phyloP scores from a whole-genome alignment of 2,888 invertebrate genomes.

The Octonoba sinensis region DNA sequence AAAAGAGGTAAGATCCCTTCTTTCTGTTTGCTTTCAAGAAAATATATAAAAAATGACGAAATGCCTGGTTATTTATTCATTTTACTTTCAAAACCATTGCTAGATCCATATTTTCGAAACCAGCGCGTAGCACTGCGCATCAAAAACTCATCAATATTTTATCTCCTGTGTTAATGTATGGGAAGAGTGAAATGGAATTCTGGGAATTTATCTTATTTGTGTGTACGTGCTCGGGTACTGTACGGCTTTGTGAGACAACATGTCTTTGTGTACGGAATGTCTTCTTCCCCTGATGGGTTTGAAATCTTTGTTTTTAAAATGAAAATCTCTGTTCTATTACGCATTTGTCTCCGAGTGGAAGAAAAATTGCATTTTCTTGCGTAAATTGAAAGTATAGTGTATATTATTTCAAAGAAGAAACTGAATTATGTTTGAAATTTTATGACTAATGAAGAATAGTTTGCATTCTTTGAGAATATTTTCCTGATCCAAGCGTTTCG shows the following conservation, averaged over 20 bases:
- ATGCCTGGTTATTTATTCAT: constrained; percentile 45
- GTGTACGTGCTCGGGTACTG: not conserved
- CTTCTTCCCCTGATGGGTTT: constrained; percentile 27
- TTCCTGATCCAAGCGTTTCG: no score
- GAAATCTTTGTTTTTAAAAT: constrained; percentile 33
- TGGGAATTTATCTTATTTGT: constrained; percentile 31
- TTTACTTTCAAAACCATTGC: not conserved
- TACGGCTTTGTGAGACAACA: no score
- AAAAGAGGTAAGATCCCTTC: constrained; percentile 67
- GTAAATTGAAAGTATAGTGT: not conserved
- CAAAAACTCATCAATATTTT: constrained; percentile 43
- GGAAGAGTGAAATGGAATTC: constrained; percentile 7
- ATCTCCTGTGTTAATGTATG: constrained; percentile 29
- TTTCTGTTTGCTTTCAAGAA: not conserved
- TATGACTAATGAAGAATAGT: no score
- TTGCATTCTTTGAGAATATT: no score
- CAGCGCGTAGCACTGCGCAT: constrained; percentile 4
- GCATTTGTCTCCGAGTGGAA: no score
- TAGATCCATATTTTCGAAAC: constrained; percentile 7
- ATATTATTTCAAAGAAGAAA: no score
- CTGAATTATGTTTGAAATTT: no score
- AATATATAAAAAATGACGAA: constrained; percentile 4
- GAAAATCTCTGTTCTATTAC: constrained; percentile 19
- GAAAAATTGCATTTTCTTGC: constrained; percentile 7
- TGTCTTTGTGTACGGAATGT: not conserved